phyloP scores from a whole-genome alignment of 2,888 invertebrate genomes.

The Pomacea canaliculata region DNA sequence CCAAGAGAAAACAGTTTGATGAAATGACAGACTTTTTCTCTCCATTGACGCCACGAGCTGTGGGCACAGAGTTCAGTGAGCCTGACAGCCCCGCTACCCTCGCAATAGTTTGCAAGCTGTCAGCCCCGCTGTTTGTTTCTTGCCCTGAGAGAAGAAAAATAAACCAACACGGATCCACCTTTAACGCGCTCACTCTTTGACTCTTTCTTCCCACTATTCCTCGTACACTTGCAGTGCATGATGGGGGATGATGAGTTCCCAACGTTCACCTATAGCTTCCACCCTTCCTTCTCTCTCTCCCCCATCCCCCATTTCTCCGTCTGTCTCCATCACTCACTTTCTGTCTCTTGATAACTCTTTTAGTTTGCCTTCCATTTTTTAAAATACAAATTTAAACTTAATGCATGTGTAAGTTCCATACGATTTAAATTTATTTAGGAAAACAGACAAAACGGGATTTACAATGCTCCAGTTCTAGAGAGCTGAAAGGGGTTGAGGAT shows the following conservation, averaged over 20 bases:
- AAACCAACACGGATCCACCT: slow-evolving; percentile 5
- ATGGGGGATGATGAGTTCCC: neutral
- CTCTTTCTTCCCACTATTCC: neutral
- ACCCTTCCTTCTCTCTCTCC: neutral
- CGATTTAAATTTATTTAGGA: no score
- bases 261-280: neutral
- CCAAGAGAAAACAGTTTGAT: no score
- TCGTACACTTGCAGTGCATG: neutral
- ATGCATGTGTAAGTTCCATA: no score
- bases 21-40: no score
- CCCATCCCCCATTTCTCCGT: neutral
- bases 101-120: slow-evolving; percentile 15
- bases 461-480: no score
- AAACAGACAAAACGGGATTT: no score
- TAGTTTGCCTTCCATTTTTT: no score
- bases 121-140: slow-evolving; percentile 20
- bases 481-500: no score
- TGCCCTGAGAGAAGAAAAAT: neutral
- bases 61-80: no score
- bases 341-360: neutral
- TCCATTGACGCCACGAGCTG: no score
- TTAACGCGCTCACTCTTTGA: neutral
- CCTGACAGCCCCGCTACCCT: neutral
- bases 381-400: no score
- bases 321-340: neutral